Evolutionary conservation across 2,113 vertebrate species (phyloP).

Genomic region (Crotalus horridus): DNA sequence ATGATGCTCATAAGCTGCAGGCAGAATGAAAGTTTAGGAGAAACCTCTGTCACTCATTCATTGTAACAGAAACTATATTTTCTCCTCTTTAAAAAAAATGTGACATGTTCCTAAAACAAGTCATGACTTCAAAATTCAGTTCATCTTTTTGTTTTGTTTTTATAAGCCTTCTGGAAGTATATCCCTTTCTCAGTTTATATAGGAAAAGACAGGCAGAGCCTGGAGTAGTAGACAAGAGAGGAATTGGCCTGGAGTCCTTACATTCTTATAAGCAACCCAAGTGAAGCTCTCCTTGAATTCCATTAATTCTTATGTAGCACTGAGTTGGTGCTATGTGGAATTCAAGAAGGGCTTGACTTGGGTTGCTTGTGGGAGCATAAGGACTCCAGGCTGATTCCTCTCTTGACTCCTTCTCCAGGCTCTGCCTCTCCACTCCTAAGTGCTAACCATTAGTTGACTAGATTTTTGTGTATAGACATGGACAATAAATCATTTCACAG

Average conservation of each 20-base stretch:
- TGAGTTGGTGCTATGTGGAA: background rate
- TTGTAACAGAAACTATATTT: background rate
- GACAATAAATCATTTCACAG: background rate
- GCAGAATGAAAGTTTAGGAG: background rate
- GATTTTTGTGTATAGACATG: background rate
- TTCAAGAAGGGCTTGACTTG: background rate
- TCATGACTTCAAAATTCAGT: background rate
- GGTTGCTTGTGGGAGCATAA: too few species aligned
- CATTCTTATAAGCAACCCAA: background rate
- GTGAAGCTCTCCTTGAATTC: background rate
- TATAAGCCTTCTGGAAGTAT: background rate
- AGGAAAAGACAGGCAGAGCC: background rate
- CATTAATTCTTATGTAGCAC: background rate
- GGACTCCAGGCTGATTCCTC: background rate
- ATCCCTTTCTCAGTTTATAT: background rate
- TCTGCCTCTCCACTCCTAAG: background rate
- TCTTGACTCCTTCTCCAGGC: background rate
- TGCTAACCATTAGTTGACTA: background rate
- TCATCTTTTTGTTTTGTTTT: background rate
- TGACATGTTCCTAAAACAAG: background rate
- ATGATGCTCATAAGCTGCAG: background rate
- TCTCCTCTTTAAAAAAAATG: background rate
- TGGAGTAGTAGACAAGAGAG: background rate
- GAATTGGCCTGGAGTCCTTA: background rate
- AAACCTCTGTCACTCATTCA: background rate